Base-by-base conservation (phyloP, 2,797 vertebrate species). In the Percopsis omiscomaycus region DNA sequence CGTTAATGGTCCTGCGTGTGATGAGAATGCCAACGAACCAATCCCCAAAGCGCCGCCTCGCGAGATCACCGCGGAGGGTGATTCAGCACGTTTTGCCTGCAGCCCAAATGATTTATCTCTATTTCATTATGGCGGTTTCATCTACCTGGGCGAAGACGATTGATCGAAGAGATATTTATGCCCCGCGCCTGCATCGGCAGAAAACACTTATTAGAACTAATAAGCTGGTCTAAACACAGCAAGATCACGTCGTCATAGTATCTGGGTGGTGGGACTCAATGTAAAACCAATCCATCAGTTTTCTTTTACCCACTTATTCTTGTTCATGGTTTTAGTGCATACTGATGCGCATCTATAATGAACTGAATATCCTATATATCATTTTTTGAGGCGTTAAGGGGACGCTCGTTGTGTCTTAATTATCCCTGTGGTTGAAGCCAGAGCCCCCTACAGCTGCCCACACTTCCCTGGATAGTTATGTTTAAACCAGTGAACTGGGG, bases 51-150 rank as follows among this genome's bases (percentile, higher is more conserved):
- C 11, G 10, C 5, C 5, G 13, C 13, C 55, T n/a, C 29, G 0
- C 8, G 8, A 15, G 55, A 32, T 37, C 30, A 10, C 55, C 3
- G 6, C 8, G 30, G 8, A 15, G 3, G 74, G 66, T 74, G 61
- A 42, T 69, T 47, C 58, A 58, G 61, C 53, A 60, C 27, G 63
- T 61, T 56, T 73, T 4, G 27, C 22, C 10, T 2, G 6, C 14
- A 6, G 66, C 49, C 5, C 70, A 61, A 84, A 55, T 74, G 74
- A 69, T 72, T 78, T 66, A 28, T 62, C 77, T 83, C 66, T 80
- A 9, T 66, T 73, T 82, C 77, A 89, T 89, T 73, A 81, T 53
- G 49, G 61, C 60, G 66, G 72, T 80, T 86, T 85, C 74, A 32
- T 13, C 10, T 48, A 47, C 12, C 13, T 4, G 56, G 16, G 22